These are phyloP conservation scores for Chloroclysta siterata DNA, from an alignment of 2,888 invertebrate genomes.

Conservation along the genomic window DNA sequence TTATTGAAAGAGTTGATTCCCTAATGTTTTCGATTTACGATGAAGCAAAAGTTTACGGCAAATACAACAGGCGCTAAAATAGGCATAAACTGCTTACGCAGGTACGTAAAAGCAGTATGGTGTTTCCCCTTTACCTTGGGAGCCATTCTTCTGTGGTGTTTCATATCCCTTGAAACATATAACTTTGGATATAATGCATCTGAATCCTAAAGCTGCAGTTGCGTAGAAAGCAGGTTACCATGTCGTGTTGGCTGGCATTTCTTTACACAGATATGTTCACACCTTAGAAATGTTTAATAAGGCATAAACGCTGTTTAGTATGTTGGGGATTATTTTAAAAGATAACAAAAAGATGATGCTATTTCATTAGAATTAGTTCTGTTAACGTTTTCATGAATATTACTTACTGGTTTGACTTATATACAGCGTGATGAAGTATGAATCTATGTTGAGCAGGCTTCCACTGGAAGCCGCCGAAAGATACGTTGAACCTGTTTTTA, in stretches of 20 bases:
- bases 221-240: constrained; percentile 12
- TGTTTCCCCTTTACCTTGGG: constrained; percentile 62
- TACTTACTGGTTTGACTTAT: no score
- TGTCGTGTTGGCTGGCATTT: no score
- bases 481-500: constrained; percentile 10
- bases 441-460: not conserved
- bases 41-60: constrained; percentile 35
- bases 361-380: no score
- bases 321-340: no score
- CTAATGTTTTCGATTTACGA: constrained; percentile 30
- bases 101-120: constrained; percentile 39
- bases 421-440: not conserved
- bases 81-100: constrained; percentile 37
- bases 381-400: no score
- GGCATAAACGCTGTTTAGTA: no score
- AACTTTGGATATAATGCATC: constrained; percentile 64
- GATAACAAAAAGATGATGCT: no score
- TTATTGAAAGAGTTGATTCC: constrained; percentile 13
- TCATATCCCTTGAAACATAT: constrained; percentile 61
- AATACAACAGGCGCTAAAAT: constrained; percentile 31
- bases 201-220: constrained; percentile 27
- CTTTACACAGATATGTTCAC: no score
- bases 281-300: no score
- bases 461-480: not conserved
- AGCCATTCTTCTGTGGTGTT: constrained; percentile 59